A percentile compares a stretch with the other conserved stretches of the same genome.
These are phyloP conservation scores for Syrphus vitripennis DNA, from an alignment of 2,888 invertebrate genomes.

Conservation along the genomic window DNA sequence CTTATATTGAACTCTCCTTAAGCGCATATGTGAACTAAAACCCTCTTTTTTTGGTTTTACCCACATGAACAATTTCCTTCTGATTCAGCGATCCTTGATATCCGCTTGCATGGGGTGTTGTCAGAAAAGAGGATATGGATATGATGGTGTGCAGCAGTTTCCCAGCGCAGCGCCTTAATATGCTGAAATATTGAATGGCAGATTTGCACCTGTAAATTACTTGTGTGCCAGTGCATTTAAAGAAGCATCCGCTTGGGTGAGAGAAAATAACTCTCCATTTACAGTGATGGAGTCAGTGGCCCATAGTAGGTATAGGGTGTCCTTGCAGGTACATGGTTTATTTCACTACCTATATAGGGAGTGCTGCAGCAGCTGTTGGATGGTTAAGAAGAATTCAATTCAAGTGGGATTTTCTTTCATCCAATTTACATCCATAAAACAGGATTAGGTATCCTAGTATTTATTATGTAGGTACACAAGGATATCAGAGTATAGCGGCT, in stretches of 20 bases:
- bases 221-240: conserved; percentile 45
- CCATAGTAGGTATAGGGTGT: conserved; percentile 11
- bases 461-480: conserved; percentile 44
- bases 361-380: background rate
- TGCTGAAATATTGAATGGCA: conserved; percentile 69
- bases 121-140: background rate
- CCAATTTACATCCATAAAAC: conserved; percentile 70
- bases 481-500: conserved; percentile 22
- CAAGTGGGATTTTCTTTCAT: conserved; percentile 68
- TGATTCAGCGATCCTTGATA: conserved; percentile 35
- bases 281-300: background rate
- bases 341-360: background rate
- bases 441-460: conserved; percentile 61
- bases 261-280: conserved; percentile 13
- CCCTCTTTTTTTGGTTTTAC: background rate
- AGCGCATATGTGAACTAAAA: conserved; percentile 11
- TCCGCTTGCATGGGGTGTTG: conserved; percentile 14
- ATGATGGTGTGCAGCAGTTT: background rate
- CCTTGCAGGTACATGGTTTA: conserved; percentile 5
- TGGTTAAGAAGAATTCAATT: conserved; percentile 66
- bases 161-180: conserved; percentile 47
- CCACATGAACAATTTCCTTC: background rate
- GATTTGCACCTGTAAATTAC: conserved; percentile 69
- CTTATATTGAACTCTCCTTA: conserved; percentile 5
- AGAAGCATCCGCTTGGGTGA: conserved; percentile 20